These are phyloP conservation scores for Drosophila kokeensis DNA, from an alignment of 2,888 invertebrate species.

Conservation along the genomic window DNA sequence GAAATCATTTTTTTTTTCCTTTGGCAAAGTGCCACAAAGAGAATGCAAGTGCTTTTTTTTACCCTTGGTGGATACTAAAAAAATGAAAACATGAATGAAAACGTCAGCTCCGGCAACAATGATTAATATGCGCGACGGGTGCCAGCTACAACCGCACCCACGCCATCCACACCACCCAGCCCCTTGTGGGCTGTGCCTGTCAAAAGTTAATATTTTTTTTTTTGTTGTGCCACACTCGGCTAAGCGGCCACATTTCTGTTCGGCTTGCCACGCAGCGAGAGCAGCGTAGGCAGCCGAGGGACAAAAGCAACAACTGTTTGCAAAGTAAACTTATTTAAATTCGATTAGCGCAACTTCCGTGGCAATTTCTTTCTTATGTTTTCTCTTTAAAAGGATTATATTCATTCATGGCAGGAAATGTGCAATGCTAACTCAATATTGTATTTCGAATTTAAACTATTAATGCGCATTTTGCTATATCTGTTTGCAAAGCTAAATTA, in stretches of 20 bases:
- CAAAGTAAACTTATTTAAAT: slow-evolving; percentile 80
- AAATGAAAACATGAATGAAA: slow-evolving; percentile 23
- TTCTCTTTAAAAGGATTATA: slow-evolving; percentile 4
- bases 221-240: slow-evolving; percentile 31
- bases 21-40: slow-evolving; percentile 42
- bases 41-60: slow-evolving; percentile 49
- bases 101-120: slow-evolving; percentile 49
- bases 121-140: slow-evolving; percentile 73
- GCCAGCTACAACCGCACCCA: slow-evolving; percentile 21
- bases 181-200: slow-evolving; percentile 28
- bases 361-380: slow-evolving; percentile 10
- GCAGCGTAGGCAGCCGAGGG: slow-evolving; percentile 8
- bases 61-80: slow-evolving; percentile 48
- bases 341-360: slow-evolving; percentile 78
- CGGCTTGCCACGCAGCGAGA: slow-evolving; percentile 36
- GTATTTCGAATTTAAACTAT: not conserved
- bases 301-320: slow-evolving; percentile 65
- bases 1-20: slow-evolving; percentile 32
- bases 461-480: not conserved
- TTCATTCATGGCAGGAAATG: not conserved
- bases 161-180: not conserved
- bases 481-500: not conserved
- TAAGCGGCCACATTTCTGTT: slow-evolving; percentile 51
- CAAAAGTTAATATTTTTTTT: slow-evolving; percentile 72
- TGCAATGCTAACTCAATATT: not conserved